Evolutionary conservation across 2,113 vertebrate genomes (phyloP).

Genomic region (Zapornia atra): DNA sequence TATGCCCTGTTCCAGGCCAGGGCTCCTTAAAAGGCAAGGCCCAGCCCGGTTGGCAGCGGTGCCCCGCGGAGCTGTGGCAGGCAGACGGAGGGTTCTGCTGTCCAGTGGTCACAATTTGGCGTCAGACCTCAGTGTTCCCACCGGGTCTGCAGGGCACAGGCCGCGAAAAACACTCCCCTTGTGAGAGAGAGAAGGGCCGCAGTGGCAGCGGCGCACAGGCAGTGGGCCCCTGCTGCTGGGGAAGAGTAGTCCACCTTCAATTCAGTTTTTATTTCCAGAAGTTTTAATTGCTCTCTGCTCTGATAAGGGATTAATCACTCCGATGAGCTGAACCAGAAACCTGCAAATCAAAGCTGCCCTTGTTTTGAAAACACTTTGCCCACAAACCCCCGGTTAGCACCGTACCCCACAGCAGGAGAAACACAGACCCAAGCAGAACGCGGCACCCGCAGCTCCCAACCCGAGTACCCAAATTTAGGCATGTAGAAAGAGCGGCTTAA

Average conservation of each 20-base stretch:
- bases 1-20: neutral
- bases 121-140: neutral
- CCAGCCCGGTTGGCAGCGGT: accelerated
- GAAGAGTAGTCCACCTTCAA: neutral
- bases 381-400: conserved; percentile 8
- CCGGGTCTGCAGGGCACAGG: neutral
- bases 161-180: accelerated
- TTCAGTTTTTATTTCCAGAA: neutral
- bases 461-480: conserved; percentile 67
- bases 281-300: neutral
- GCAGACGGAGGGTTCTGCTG: neutral
- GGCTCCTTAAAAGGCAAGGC: neutral
- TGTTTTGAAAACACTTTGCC: conserved; percentile 40
- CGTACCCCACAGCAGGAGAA: conserved; percentile 11
- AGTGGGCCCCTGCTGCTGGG: neutral
- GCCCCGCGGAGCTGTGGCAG: neutral
- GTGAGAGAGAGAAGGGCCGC: neutral
- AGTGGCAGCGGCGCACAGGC: accelerated
- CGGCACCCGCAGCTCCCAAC: conserved; percentile 32
- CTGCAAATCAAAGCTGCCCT: conserved; percentile 12
- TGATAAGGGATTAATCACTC: neutral
- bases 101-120: accelerated
- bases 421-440: conserved; percentile 57
- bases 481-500: conserved; percentile 48
- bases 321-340: neutral